Base-by-base conservation (phyloP, 2,888 invertebrate species). In the Dryobotodes eremita region DNA sequence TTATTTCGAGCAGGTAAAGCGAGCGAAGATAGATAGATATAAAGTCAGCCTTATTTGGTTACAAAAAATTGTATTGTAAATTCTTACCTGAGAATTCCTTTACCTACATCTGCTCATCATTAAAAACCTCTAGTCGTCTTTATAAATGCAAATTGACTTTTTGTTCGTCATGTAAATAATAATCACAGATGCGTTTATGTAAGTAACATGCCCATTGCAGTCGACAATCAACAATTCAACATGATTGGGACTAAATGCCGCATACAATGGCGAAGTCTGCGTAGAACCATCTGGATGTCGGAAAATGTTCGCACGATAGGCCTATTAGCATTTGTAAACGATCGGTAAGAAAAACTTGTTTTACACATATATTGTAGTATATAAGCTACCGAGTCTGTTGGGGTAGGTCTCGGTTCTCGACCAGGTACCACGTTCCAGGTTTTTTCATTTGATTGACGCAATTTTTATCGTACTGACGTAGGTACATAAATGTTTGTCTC, bases 101-200 rank as follows among this genome's bases (percentile, higher is more conserved):
- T 84, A 36, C 31, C 31, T 36, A 86, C 69, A 86, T 81, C 85
- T 76, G 11, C 77, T 84, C 74, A 84, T 85, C 72, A 71, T 85
- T 80, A 46, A 50, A 78, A 82, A 80, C 71, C 46, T 62, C 66
- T 75, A 82, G 74, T 65, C 17, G 77, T 80, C 48, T 79, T 71
- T 77, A 72, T 79, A 84, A 83, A 88, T 88, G 89, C 80, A 85
- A 90, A 90, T 88, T 71, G 70, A 76, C 82, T 85, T 88, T 88
- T 90, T 90, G 90, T 88, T 61, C 83, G 74, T 73, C 78, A 87
- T 80, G 80, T 72, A 85, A 90, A 89, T 87, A 71, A 75, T 84
- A 83, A 87, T 88, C 57, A 23, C 70, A 69, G 81, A 80, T 85
- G 82, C 77, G 65, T 84, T 86, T 85, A 82, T 82, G 76, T 88